A percentile compares a stretch with the other conserved stretches of the same genome.
phyloP scores from a whole-genome alignment of 2,797 vertebrate genomes.

The Sebastes vulpes region DNA sequence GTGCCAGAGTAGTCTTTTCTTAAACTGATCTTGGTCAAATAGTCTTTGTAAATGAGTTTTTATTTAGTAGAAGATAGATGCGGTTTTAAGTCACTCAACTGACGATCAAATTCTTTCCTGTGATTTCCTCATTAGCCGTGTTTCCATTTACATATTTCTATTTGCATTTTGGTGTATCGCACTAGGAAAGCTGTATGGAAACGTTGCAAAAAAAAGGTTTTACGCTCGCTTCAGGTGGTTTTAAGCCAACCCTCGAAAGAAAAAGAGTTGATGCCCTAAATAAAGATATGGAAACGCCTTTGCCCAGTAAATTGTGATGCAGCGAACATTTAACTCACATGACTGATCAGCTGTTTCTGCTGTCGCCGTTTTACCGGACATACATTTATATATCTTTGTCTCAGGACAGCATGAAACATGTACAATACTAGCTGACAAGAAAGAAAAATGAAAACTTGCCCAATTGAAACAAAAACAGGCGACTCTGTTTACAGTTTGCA shows the following conservation, averaged over 20 bases:
- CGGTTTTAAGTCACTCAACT: no score
- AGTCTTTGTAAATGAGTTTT: conserved; percentile 1
- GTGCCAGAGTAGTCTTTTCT: background rate
- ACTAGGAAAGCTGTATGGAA: background rate
- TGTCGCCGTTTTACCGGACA: no score
- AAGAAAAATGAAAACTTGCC: no score
- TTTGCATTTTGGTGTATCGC: no score
- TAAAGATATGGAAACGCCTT: background rate
- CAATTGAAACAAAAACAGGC: no score
- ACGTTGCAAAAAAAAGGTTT: background rate
- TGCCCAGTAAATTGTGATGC: background rate
- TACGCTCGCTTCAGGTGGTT: background rate
- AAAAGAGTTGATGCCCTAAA: background rate
- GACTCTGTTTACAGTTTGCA: no score
- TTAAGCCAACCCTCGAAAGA: background rate
- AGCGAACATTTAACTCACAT: no score
- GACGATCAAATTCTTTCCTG: background rate
- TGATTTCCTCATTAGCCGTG: background rate
- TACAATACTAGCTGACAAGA: no score
- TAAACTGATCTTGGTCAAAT: conserved; percentile 14
- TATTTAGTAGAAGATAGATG: background rate
- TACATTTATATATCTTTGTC: no score
- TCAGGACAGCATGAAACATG: no score
- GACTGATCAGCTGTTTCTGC: no score
- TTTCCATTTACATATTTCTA: no score